Percentiles rank a stretch among this genome's conserved stretches.
Conservation (phyloP, 2,888 invertebrate species). For the Thecocarcelia acutangulata region DNA sequence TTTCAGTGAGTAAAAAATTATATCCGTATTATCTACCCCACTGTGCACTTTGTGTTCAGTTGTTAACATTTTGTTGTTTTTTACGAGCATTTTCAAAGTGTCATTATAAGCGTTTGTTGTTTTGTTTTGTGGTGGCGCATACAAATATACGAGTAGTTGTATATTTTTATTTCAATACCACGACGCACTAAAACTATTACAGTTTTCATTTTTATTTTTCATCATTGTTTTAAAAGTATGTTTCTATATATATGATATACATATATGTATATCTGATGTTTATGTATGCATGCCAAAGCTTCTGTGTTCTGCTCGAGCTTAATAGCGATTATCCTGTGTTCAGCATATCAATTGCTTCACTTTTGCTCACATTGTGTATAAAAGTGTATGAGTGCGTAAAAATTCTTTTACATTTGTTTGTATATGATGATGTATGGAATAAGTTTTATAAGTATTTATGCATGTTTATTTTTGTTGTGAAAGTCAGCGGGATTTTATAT, state of each 20-base stretch:
- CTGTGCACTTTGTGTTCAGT: background rate
- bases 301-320: conserved; percentile 61
- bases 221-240: conserved; percentile 36
- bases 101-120: background rate
- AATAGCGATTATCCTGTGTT: conserved; percentile 67
- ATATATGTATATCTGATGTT: background rate
- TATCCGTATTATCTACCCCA: no score
- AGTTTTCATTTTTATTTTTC: conserved; percentile 47
- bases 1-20: no score
- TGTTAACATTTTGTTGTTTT: conserved; percentile 4
- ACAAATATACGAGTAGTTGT: background rate
- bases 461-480: conserved; percentile 60
- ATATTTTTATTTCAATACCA: conserved; percentile 49
- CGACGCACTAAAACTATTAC: conserved; percentile 62
- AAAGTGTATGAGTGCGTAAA: background rate
- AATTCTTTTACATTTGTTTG: background rate
- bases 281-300: conserved; percentile 14
- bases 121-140: background rate
- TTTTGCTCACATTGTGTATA: conserved; percentile 25
- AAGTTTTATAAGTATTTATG: conserved; percentile 59
- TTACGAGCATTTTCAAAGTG: background rate
- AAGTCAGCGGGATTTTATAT: conserved; percentile 65
- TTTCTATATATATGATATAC: background rate
- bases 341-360: conserved; percentile 67
- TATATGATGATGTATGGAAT: conserved; percentile 16